Conservation (phyloP, 2,888 invertebrate species). For the Trissoscelio sp. region DNA sequence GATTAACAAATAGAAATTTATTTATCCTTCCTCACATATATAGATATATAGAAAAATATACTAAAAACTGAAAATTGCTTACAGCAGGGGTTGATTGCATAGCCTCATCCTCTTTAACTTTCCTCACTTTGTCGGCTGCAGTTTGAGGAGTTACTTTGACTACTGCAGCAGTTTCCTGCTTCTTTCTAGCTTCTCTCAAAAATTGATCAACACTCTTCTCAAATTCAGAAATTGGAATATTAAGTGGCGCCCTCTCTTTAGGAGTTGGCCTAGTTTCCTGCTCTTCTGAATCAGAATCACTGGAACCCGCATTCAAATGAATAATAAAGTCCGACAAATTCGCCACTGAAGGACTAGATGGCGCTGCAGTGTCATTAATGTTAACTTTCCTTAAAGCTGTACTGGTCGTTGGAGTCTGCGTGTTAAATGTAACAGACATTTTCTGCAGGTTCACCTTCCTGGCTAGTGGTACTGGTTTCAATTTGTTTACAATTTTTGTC, state of each 20-base stretch:
- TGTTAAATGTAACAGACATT: constrained; percentile 61
- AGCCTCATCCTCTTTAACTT: not conserved
- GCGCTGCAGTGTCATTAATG: constrained; percentile 67
- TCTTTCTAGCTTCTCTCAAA: constrained; percentile 78
- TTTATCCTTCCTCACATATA: no score
- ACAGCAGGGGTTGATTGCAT: constrained; percentile 55
- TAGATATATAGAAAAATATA: no score
- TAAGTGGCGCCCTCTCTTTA: constrained; percentile 39
- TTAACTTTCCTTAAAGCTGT: constrained; percentile 71
- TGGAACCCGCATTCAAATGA: constrained; percentile 77
- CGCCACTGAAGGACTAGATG: constrained; percentile 70
- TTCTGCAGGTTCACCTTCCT: constrained; percentile 76
- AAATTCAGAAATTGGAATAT: constrained; percentile 78
- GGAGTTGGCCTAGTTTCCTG: constrained; percentile 5
- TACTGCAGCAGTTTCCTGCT: constrained; percentile 75
- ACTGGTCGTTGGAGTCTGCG: constrained; percentile 68
- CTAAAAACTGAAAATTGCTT: constrained; percentile 20
- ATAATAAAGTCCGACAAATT: constrained; percentile 76
- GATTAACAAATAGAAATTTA: no score
- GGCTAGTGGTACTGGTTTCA: constrained; percentile 77
- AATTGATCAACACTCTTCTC: constrained; percentile 81
- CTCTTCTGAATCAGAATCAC: constrained; percentile 75
- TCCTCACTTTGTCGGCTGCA: constrained; percentile 15
- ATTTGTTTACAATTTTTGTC: constrained; percentile 78
- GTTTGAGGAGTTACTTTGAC: constrained; percentile 6